These are phyloP conservation scores for Dryococelus australis DNA, from an alignment of 2,888 invertebrate genomes.

Conservation along the genomic window DNA sequence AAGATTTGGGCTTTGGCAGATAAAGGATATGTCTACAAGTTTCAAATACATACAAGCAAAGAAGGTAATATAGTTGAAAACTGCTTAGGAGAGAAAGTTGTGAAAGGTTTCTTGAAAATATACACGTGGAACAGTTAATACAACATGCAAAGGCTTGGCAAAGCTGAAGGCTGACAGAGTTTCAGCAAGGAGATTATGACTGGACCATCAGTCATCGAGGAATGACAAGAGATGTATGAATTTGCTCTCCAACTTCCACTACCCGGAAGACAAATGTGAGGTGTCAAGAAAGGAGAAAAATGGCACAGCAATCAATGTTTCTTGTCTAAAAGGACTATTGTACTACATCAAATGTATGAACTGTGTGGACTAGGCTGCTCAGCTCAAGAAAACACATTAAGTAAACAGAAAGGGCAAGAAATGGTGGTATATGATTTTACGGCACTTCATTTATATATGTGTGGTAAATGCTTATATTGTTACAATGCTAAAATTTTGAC, in stretches of 20 bases:
- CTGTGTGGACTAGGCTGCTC: conserved; percentile 52
- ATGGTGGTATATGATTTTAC: conserved; percentile 52
- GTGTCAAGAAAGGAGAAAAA: conserved; percentile 43
- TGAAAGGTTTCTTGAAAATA: neutral
- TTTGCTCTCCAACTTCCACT: conserved; percentile 45
- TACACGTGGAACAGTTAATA: conserved; percentile 48
- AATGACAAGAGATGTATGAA: conserved; percentile 49
- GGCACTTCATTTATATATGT: conserved; percentile 24
- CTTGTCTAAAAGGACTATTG: conserved; percentile 48
- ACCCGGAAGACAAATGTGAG: conserved; percentile 43
- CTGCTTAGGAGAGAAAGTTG: conserved; percentile 42
- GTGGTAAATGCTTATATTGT: conserved; percentile 46
- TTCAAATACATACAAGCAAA: conserved; percentile 52
- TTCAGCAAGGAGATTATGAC: conserved; percentile 49
- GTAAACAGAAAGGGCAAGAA: conserved; percentile 46
- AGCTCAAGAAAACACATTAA: no score
- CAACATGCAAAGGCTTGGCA: conserved; percentile 46
- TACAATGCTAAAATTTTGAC: no score
- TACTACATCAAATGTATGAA: conserved; percentile 52
- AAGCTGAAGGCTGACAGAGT: conserved; percentile 43
- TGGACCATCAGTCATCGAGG: conserved; percentile 34
- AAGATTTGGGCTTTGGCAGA: conserved; percentile 50
- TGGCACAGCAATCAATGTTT: conserved; percentile 45
- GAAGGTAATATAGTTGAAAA: conserved; percentile 44
- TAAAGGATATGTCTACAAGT: conserved; percentile 48